Evolutionary conservation across 2,797 vertebrate genomes (phyloP).

Genomic region (Hydrophis major): DNA sequence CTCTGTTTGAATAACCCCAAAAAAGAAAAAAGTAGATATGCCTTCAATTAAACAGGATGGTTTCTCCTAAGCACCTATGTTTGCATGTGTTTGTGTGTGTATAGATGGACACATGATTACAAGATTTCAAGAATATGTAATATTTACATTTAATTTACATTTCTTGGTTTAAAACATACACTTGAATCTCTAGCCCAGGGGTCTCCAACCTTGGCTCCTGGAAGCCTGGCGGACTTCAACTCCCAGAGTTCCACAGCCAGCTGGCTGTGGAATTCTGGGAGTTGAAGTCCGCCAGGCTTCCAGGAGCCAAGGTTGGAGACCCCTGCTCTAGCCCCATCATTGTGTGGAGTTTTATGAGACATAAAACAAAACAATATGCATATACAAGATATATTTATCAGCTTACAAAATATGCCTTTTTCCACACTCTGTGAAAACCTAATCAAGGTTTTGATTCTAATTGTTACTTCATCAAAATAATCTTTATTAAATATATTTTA

Average conservation of each 20-base stretch:
- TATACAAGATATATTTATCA: constrained; percentile 13
- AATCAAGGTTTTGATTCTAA: neutral
- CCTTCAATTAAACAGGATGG: neutral
- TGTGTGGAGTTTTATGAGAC: neutral
- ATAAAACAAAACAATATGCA: constrained; percentile 15
- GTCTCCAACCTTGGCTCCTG: too few species aligned
- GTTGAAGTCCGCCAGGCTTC: too few species aligned
- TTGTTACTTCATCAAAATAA: neutral
- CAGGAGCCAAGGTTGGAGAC: too few species aligned
- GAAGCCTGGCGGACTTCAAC: too few species aligned
- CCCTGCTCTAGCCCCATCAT: constrained; percentile 21
- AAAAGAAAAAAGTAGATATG: constrained; percentile 30
- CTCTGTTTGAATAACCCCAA: neutral
- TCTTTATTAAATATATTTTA: neutral
- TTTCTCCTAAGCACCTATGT: neutral
- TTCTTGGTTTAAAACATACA: constrained; percentile 31
- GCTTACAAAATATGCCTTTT: constrained; percentile 23
- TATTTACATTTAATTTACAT: neutral
- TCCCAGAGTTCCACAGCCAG: too few species aligned
- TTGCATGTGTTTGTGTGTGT: neutral
- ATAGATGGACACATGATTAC: neutral
- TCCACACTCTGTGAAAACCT: constrained; percentile 2
- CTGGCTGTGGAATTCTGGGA: too few species aligned
- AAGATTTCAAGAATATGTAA: constrained; percentile 4
- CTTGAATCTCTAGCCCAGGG: constrained; percentile 14